Base-by-base conservation (phyloP, 2,888 invertebrate genomes). In the Thereva nobilitata region DNA sequence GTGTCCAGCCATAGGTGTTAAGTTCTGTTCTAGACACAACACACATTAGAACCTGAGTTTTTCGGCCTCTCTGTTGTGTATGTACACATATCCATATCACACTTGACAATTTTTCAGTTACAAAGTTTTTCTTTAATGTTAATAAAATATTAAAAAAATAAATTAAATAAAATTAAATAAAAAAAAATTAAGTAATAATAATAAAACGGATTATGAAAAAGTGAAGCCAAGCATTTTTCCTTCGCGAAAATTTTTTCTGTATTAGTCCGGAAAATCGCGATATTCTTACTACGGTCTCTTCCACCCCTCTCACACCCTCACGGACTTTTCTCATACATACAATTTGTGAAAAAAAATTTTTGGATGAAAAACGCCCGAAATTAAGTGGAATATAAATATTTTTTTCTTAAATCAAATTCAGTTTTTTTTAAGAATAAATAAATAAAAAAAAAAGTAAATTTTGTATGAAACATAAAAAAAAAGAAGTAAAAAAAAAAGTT, bases 21-120 rank as follows among this genome's bases (percentile, higher is more conserved):
- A 68, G 64, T 69, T 69, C 69, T 65, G 64, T 69, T 69, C 69
- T 69, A 69, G 69, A 69, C 69, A 64, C 67, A 69, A 69, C 55
- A 69, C 61, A 67, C 69, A 67, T 69, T 69, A 69, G 69, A 69
- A 69, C 64, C 67, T 69, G 69, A 69, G 67, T 69, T 69, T 69
- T 69, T 69, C 69, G 69, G 69, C 63, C 69, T 69, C 69, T 65
- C 67, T 64, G 67, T 67, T 69, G 69, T 69, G 64, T 69, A 63
- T 44, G 64, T 64, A 64, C 69, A 64, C 69, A 69, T 67, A 69
- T 69, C 67, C 69, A 69, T 69, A 69, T 69, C 69, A 69, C 23
- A 23, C 64, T 69, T 69, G 64, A 65, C 63, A 69, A 54, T 67
- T 68, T 23, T 66, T 69, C 69, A 52, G 66, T 66, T 68, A 44